Percentiles rank a stretch among this genome's conserved stretches.
These are phyloP conservation scores for Otis tarda DNA, from an alignment of 2,113 vertebrate species.

Conservation along the genomic window DNA sequence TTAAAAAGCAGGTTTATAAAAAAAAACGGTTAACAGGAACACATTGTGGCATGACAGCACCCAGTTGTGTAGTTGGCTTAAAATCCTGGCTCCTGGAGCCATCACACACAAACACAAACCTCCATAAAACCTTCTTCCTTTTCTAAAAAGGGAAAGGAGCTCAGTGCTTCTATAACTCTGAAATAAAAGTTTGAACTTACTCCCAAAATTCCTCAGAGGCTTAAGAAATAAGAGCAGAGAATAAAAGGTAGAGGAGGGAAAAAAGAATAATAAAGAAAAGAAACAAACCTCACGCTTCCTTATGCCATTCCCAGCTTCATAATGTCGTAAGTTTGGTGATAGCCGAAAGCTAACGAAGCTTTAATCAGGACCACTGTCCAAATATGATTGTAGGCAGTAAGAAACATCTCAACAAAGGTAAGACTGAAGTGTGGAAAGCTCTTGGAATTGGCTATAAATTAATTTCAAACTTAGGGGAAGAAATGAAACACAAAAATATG, in stretches of 20 bases:
- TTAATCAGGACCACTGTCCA: background rate
- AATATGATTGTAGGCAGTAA: background rate
- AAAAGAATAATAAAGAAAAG: background rate
- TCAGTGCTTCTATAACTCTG: conserved; percentile 28
- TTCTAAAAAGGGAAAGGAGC: background rate
- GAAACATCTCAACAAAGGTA: background rate
- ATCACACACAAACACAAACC: background rate
- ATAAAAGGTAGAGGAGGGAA: background rate
- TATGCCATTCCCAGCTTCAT: background rate
- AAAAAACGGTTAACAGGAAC: background rate
- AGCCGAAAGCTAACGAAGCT: background rate
- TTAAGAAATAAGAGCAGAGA: conserved; percentile 23
- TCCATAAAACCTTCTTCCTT: conserved; percentile 27
- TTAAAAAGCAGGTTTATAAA: background rate
- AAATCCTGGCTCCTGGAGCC: background rate
- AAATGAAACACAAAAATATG: background rate
- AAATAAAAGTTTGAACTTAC: conserved; percentile 36
- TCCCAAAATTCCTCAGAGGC: conserved; percentile 45
- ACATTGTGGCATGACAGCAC: background rate
- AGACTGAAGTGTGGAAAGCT: background rate
- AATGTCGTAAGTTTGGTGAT: background rate
- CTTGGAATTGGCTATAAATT: background rate
- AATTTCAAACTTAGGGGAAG: background rate
- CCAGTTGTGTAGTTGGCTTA: background rate
- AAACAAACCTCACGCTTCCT: background rate